Evolutionary conservation across 2,888 invertebrate genomes (phyloP), one percentile per base, ranked within the genome.

Genomic region (Busseola fusca): DNA sequence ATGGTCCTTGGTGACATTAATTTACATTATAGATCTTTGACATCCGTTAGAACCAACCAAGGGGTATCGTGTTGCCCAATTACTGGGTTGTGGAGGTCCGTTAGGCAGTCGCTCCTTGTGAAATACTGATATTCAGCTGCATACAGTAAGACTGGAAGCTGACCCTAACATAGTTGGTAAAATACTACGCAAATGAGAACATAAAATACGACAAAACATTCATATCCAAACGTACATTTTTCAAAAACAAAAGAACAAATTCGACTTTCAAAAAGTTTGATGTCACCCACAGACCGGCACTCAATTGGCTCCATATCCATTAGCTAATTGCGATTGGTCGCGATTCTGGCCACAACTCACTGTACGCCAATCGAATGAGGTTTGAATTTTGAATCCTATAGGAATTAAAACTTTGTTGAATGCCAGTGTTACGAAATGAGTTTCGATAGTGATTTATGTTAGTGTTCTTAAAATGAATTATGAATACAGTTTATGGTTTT

Each of bases 281-380:
- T 67, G 70, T 76, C 75, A 69, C 69, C 73, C 74, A 73, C 82
- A 83, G 81, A 76, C 69, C 69, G 67, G 40, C 72, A 74, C 64
- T 83, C 81, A 78, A 86, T 88, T 85, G 85, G 81, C 74, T 71
- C 81, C 78, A 76, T 78, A 75, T 86, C 88, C 87, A 91, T 90
- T 90, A 90, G 87, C 88, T 90, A 89, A 91, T 91, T 88, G 89
- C 87, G 40, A 89, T 86, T 87, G 89, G 87, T 83, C 79, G 80
- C 72, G 72, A 76, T 80, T 76, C 74, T 72, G 79, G 82, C 86
- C 85, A 84, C 86, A 86, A 86, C 82, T 86, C 83, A 82, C 79
- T 81, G 78, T 79, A 73, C 76, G 58, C 75, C 76, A 81, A 83
- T 82, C 58, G 84, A 84, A 85, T 82, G 77, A 80, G 76, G 74